Percentiles rank a stretch among this genome's conserved stretches.
phyloP scores from a whole-genome alignment of 2,113 vertebrate genomes.

The Pedionomus torquatus region DNA sequence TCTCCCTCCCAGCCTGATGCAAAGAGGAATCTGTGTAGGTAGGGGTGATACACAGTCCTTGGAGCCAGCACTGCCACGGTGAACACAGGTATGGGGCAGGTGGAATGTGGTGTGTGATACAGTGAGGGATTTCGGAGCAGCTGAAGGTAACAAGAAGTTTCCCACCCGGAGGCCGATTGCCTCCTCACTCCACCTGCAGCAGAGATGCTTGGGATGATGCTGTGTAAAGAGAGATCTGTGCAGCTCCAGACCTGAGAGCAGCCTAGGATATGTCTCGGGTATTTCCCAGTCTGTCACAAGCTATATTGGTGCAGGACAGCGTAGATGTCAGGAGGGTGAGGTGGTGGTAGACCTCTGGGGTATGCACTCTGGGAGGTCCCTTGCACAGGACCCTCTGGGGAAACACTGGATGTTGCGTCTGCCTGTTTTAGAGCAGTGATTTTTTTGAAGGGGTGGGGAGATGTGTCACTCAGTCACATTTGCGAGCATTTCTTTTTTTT shows the following conservation, averaged over 20 bases:
- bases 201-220: not conserved
- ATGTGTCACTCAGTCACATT: slow-evolving; percentile 25
- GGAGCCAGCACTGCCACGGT: not conserved
- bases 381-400: not conserved
- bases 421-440: not conserved
- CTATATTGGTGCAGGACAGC: not conserved
- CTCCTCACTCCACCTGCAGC: not conserved
- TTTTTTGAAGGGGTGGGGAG: not conserved
- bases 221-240: not conserved
- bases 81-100: not conserved
- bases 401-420: not conserved
- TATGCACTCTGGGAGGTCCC: not conserved
- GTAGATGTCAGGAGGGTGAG: not conserved
- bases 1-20: not conserved
- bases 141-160: not conserved
- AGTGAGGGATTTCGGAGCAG: not conserved
- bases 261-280: not conserved
- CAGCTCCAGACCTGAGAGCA: not conserved
- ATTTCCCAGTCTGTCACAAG: not conserved
- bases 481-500: slow-evolving; percentile 5
- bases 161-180: not conserved
- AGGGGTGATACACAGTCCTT: not conserved
- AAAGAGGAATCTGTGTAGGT: not conserved
- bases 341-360: not conserved
- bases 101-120: not conserved